phyloP scores from a whole-genome alignment of 2,888 invertebrate species.

The Ypsolopha sequella region DNA sequence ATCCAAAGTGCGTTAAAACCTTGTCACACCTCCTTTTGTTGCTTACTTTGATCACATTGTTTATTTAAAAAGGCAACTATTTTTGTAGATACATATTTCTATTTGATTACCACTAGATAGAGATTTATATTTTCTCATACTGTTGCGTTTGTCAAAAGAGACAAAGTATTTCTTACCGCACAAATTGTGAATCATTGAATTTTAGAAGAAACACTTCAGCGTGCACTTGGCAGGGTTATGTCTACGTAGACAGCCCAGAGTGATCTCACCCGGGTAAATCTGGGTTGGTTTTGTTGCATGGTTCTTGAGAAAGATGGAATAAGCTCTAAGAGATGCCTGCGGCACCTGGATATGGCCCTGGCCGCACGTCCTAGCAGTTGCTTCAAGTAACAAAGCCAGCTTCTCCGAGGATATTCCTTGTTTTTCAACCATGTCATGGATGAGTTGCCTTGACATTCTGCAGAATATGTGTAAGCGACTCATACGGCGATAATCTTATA shows the following conservation, averaged over 20 bases:
- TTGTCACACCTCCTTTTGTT: conserved; percentile 26
- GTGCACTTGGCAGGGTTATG: conserved; percentile 4
- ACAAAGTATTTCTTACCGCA: conserved; percentile 45
- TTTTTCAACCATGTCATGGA: conserved; percentile 47
- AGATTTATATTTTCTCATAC: conserved; percentile 61
- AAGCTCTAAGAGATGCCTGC: conserved; percentile 17
- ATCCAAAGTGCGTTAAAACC: conserved; percentile 19
- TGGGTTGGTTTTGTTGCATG: conserved; percentile 19
- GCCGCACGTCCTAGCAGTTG: not conserved
- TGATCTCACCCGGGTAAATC: conserved; percentile 13
- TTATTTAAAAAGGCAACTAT: conserved; percentile 61
- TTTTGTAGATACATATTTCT: conserved; percentile 67
- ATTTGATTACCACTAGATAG: conserved; percentile 64
- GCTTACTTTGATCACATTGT: conserved; percentile 37
- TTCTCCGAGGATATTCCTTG: conserved; percentile 46
- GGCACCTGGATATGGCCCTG: conserved; percentile 5
- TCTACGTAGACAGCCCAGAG: not conserved
- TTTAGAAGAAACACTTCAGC: conserved; percentile 1
- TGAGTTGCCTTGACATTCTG: conserved; percentile 56
- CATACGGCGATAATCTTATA: conserved; percentile 67
- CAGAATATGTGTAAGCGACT: conserved; percentile 53
- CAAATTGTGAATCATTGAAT: conserved; percentile 33
- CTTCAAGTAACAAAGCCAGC: conserved; percentile 11
- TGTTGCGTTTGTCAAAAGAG: conserved; percentile 50
- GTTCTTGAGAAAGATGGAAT: conserved; percentile 29